phyloP scores from a whole-genome alignment of 2,113 vertebrate genomes.

The Thomomys bottae region DNA sequence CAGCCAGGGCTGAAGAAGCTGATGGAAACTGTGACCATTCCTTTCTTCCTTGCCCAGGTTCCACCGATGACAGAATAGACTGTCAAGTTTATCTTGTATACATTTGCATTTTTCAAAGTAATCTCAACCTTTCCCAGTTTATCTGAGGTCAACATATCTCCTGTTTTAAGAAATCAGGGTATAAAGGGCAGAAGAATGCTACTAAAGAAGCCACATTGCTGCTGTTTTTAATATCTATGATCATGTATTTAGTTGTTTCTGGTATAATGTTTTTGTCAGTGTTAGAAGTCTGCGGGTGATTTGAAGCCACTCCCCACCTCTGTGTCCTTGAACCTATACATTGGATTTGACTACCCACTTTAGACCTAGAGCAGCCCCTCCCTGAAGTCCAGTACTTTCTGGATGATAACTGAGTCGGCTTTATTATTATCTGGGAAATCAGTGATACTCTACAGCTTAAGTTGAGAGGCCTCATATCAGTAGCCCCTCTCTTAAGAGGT shows the following conservation, averaged over 20 bases:
- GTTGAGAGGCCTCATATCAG: conserved; percentile 65
- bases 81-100: conserved; percentile 34
- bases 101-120: conserved; percentile 65
- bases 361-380: not conserved
- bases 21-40: conserved; percentile 1
- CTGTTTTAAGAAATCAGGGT: conserved; percentile 9
- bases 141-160: conserved; percentile 66
- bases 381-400: not conserved
- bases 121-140: conserved; percentile 53
- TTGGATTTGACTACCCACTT: not conserved
- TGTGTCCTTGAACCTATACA: not conserved
- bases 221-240: conserved; percentile 47
- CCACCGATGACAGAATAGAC: conserved; percentile 23
- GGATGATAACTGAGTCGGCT: not conserved
- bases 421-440: not conserved
- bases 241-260: not conserved
- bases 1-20: conserved; percentile 19
- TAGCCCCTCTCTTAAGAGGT: conserved; percentile 72
- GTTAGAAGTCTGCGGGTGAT: conserved; percentile 18
- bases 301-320: not conserved
- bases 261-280: conserved; percentile 55
- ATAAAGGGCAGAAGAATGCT: conserved; percentile 29
- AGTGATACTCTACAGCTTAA: conserved; percentile 1
- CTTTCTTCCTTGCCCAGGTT: not conserved
- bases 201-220: conserved; percentile 1